These are phyloP conservation scores for Watsonalla binaria DNA, from an alignment of 2,888 invertebrate species.

Conservation along the genomic window DNA sequence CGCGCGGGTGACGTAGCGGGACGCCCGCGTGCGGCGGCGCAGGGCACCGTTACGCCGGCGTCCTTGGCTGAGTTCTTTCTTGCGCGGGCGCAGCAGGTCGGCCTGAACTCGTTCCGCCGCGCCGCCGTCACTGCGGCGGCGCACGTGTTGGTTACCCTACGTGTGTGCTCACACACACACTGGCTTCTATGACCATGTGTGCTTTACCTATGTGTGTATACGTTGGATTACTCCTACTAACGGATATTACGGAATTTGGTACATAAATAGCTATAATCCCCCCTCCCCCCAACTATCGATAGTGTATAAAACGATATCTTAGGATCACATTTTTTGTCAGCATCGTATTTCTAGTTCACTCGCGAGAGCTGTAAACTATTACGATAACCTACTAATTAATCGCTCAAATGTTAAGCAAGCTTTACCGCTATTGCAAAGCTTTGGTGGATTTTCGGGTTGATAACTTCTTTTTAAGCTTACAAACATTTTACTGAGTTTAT, in stretches of 20 bases:
- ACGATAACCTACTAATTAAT: neutral
- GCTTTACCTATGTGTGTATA: constrained; percentile 39
- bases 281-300: constrained; percentile 29
- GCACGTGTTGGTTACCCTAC: constrained; percentile 48
- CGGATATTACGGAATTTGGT: constrained; percentile 75
- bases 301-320: constrained; percentile 4
- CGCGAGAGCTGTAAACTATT: neutral
- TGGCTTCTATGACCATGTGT: constrained; percentile 22
- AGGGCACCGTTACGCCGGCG: constrained; percentile 68
- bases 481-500: no score
- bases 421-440: neutral
- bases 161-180: constrained; percentile 11
- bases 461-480: neutral
- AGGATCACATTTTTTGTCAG: neutral
- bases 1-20: constrained; percentile 37
- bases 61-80: constrained; percentile 79
- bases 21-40: constrained; percentile 28
- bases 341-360: neutral
- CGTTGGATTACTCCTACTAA: constrained; percentile 64
- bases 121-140: constrained; percentile 44
- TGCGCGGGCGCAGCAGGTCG: constrained; percentile 71
- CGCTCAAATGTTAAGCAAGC: neutral
- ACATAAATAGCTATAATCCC: constrained; percentile 58
- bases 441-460: neutral
- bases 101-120: constrained; percentile 65